Base-by-base conservation (phyloP, 2,888 invertebrate genomes). In the Sclerodermus sp. region DNA sequence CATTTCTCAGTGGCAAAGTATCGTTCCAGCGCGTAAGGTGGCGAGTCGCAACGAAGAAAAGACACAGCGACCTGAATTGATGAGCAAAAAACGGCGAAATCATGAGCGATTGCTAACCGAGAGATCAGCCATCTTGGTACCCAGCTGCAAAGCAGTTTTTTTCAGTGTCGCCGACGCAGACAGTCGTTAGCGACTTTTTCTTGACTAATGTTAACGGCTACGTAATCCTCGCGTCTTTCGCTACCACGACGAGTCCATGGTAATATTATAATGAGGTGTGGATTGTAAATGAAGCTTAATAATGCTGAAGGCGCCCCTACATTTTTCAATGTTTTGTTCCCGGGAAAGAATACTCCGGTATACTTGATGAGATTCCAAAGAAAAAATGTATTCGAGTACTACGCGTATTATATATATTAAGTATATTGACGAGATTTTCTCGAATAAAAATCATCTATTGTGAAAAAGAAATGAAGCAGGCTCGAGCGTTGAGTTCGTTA, bases 281-380 rank as follows among this genome's bases (percentile, higher is more conserved):
- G 72, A 74, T 70, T 71, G 73, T 70, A 73, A 75, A 73, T 71
- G 74, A 73, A 65, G 66, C 65, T 66, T 71, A 73, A 74, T 73
- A 73, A 70, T 60, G 66, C 62, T 59, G 58, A 53, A 61, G 57
- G 56, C 62, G 53, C 58, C 47, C 54, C 55, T 55, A 55, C 69
- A 71, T 74, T 74, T 72, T 70, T 73, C 69, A 70, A 59, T 23
- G 23, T 23, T 23, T 23, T 23, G 23, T 23, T 8, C 8, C 23
- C 23, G 23, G 4, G 23, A 23, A 8, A 23, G 23, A 5, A 23
- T 8, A 8, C 8, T 8, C 8, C 23, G 23, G 4, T 3, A 23
- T 8, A 8, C 3, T 23, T 23, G 4, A 23, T 8, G 23, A 8
- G 23, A 8, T 8, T 23, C 23, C 4, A 23, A 23, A 8, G 8